phyloP scores from a whole-genome alignment of 2,113 vertebrate genomes.

The Trichomycterus rosablanca region DNA sequence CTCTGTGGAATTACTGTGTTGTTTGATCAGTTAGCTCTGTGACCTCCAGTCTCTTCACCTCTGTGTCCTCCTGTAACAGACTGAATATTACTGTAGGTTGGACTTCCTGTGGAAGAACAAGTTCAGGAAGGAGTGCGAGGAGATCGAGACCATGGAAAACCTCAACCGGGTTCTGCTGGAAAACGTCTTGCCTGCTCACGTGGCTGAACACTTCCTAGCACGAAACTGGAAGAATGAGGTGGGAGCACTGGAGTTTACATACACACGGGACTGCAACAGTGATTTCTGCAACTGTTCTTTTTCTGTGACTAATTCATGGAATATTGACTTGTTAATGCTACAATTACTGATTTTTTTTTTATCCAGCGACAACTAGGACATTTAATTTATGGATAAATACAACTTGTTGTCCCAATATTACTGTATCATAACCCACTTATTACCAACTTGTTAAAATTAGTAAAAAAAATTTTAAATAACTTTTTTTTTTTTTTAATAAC shows the following conservation, averaged over 20 bases:
- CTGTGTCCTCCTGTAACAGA: conserved; percentile 99
- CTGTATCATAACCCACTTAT: too few relatives aligned
- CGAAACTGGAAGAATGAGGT: conserved; percentile 98
- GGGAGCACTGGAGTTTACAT: conserved; percentile 30
- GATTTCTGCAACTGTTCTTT: too few relatives aligned
- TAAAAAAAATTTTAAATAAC: too few relatives aligned
- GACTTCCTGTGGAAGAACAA: conserved; percentile 99
- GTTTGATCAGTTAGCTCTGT: conserved; percentile 81
- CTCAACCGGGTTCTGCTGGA: conserved; percentile 93
- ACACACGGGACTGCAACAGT: too few relatives aligned
- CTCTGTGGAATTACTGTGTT: conserved; percentile 39
- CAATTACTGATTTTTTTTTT: too few relatives aligned
- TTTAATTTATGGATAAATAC: too few relatives aligned
- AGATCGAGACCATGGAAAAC: conserved; percentile 99
- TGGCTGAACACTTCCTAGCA: conserved; percentile 95
- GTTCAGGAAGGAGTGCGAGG: conserved; percentile 98
- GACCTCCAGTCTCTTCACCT: conserved; percentile 74
- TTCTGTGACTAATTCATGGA: too few relatives aligned
- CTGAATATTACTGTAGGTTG: conserved; percentile 99
- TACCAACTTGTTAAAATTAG: too few relatives aligned
- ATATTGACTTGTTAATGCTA: too few relatives aligned
- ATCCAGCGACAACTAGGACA: too few relatives aligned
- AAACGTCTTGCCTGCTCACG: conserved; percentile 92
- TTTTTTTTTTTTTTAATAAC: too few relatives aligned
- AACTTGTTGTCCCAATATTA: too few relatives aligned